Base-by-base conservation (phyloP, 1,140 invertebrate species). In the Mizuhopecten yessoensis region DNA sequence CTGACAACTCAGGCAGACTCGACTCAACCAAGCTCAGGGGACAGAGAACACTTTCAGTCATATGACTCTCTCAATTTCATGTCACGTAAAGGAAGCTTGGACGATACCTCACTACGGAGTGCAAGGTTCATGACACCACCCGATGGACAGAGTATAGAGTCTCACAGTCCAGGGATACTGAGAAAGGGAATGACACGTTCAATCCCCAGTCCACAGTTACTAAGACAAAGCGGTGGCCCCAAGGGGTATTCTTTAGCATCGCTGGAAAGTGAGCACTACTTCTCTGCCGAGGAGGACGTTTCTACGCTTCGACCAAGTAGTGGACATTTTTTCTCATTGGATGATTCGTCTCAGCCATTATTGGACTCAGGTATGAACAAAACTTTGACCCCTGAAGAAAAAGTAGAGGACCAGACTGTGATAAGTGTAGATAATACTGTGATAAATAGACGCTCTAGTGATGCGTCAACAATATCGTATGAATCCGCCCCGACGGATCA, bases 401-500 rank as follows among this genome's bases (percentile, higher is more conserved):
- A 75, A 75, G 23, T 29, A n/a, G 57, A 75, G 57, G 57, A 75
- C 57, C 57, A 75, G 29, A 88, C 90, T 57, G 87, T 23, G 34
- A 88, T 33, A 45, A 90, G 86, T 90, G 86, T 86, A 34, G 39
- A 57, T 88, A 29, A 49, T 33, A 92, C 87, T 29, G n/a, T 89
- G 20, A 88, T 45, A 88, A n/a, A 88, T 88, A 45, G 42, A 57
- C 42, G 89, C 39, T 49, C 29, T 42, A 34, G 89, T n/a, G 9
- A 86, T 29, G 90, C 86, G 33, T 97, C 97, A 1, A 96, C 96
- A 17, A 94, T 96, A 3, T 99, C 98, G 0, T 99, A 99, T 94
- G 98, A 98, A 89, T 99, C 98, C 0, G 99, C 99, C n/a, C 98
- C 99, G n/a, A 94, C 93, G 34, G 94, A 94, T 45, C 91, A 90